phyloP scores from a whole-genome alignment of 2,797 vertebrate genomes.

The Lepus oiostolus region DNA sequence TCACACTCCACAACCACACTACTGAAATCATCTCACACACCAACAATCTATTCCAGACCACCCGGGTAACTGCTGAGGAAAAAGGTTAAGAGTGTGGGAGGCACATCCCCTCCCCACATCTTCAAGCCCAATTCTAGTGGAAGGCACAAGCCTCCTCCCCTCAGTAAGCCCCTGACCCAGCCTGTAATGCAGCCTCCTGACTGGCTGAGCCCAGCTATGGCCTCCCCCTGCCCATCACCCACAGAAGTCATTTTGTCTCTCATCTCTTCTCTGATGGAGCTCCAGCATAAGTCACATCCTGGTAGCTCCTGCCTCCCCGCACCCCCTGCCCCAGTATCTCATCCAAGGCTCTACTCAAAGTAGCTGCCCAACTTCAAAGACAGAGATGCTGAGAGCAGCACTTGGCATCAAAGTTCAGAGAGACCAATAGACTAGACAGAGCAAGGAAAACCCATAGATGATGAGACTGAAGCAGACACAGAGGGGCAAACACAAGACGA shows the following conservation, averaged over 20 bases:
- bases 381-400: background rate
- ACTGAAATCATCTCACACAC: background rate
- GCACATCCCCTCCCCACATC: too few relatives aligned
- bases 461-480: background rate
- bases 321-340: background rate
- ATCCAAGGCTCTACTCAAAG: background rate
- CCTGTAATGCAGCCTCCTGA: accelerated
- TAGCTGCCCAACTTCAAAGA: too few relatives aligned
- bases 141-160: accelerated
- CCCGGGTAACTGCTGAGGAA: background rate
- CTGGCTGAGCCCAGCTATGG: accelerated
- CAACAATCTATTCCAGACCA: background rate
- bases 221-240: accelerated
- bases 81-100: background rate
- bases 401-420: accelerated
- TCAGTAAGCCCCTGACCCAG: background rate
- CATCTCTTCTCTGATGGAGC: background rate
- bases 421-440: background rate
- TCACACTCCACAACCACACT: too few relatives aligned
- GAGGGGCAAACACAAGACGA: background rate
- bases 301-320: background rate
- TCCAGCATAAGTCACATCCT: background rate
- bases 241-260: background rate
- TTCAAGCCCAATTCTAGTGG: accelerated
- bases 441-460: background rate